A percentile compares a stretch with the other conserved stretches of the same genome.
Conservation (phyloP, 2,113 vertebrate genomes). For the Stegostoma tigrinum region DNA sequence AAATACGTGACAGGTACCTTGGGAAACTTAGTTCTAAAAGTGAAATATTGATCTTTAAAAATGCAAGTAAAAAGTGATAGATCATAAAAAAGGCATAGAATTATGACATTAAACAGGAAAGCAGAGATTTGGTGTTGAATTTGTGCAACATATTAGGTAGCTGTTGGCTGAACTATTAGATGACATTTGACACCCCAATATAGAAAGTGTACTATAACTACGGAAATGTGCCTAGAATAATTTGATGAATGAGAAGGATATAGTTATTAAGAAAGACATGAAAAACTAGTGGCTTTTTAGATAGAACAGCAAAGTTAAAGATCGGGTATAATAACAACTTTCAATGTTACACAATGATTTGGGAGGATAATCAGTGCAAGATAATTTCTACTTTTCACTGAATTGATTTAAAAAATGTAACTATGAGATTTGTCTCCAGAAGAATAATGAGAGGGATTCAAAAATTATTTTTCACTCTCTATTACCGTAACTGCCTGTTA, state of each 20-base stretch:
- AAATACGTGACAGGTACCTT: background rate
- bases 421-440: background rate
- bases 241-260: background rate
- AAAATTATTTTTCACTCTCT: background rate
- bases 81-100: background rate
- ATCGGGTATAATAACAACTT: background rate
- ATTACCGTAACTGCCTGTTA: background rate
- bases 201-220: background rate
- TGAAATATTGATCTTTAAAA: background rate
- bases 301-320: background rate
- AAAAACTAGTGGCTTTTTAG: background rate
- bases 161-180: background rate
- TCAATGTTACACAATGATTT: background rate
- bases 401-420: background rate
- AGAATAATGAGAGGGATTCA: background rate
- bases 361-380: background rate
- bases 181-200: background rate
- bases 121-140: background rate
- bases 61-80: background rate
- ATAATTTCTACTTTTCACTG: background rate
- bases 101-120: background rate
- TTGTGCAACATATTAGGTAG: background rate
- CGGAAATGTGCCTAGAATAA: background rate
- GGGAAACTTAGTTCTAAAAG: background rate
- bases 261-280: background rate